Base-by-base conservation (phyloP, 2,113 vertebrate species). In the Rhinichthys klamathensis region DNA sequence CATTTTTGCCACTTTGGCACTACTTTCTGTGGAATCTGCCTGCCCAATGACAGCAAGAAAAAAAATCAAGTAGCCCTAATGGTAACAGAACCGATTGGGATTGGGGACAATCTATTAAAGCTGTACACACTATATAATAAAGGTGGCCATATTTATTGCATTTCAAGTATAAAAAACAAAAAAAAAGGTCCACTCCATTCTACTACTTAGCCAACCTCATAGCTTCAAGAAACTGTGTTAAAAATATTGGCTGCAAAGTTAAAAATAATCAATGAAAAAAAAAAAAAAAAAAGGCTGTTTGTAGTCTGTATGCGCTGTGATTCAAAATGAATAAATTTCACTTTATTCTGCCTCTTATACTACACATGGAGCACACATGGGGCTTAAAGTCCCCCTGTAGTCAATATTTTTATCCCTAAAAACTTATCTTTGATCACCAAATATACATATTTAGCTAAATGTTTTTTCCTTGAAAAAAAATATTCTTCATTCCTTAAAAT, bases 131-230 rank as follows among this genome's bases (percentile, higher is more conserved):
- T 93, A 41, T 41, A 41, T 80, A 87, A 87, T 23, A 49, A 90
- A 89, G 85, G 91, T 80, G 87, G 90, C 88, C 87, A 92, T 90
- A 90, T 88, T 78, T 80, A 74, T 90, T 90, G 88, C 89, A 89
- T 92, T 92, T 90, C 41, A 75, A 89, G 88, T 30, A 30, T 30
- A 30, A 1, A 30, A 30, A n/a, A n/a, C n/a, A n/a, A 69, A 69
- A 49, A 4, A 38, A 81, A 56, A 3, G 18, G 54, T 72, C 32
- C 67, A 18, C n/a, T 73, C 32, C 35, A 60, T 73, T 72, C n/a
- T 58, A 41, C 44, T 38, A 23, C 18, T 70, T 78, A 41, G 23
- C 18, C 67, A 70, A 70, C 65, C 61, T 54, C 56, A 70, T 77
- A 46, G 32, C n/a, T 46, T 78, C n/a, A 38, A 49, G 70, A 6